phyloP scores from a whole-genome alignment of 92 coral and sea anemone species.

The Parazoanthus atlanticus region DNA sequence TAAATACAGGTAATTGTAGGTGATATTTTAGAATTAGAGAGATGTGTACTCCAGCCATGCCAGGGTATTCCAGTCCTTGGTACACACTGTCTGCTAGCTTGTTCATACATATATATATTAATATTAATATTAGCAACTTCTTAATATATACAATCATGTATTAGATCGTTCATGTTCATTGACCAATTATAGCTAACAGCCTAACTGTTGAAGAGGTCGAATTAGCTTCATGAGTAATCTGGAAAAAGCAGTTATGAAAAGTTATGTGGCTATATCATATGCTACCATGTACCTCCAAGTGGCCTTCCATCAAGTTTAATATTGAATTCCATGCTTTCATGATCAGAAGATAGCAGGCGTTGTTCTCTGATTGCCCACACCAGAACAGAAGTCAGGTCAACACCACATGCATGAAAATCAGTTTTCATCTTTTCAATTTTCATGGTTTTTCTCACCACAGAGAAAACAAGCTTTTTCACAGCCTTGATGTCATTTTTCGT shows the following conservation, averaged over 20 bases:
- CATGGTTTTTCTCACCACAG: slow-evolving; percentile 5
- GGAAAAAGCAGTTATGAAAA: background rate
- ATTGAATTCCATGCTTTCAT: slow-evolving; percentile 28
- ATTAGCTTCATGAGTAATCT: background rate
- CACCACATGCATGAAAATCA: slow-evolving; percentile 29
- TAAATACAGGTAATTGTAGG: too few relatives aligned
- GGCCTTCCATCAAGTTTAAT: slow-evolving; percentile 37
- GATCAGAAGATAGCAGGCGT: slow-evolving; percentile 27
- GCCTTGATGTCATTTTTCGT: slow-evolving; percentile 7
- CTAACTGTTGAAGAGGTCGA: background rate
- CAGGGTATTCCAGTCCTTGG: too few relatives aligned
- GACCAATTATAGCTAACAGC: too few relatives aligned
- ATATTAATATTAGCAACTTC: too few relatives aligned
- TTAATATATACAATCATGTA: too few relatives aligned
- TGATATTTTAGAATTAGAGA: too few relatives aligned
- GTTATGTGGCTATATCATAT: background rate
- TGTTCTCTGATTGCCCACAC: slow-evolving; percentile 41
- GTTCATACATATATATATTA: too few relatives aligned
- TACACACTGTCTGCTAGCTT: too few relatives aligned
- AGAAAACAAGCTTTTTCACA: background rate
- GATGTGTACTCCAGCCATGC: too few relatives aligned
- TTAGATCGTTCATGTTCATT: too few relatives aligned
- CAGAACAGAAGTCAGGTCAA: background rate
- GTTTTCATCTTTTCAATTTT: slow-evolving; percentile 22
- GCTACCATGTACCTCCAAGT: slow-evolving; percentile 7